Evolutionary conservation across 2,888 invertebrate species (phyloP), one percentile per base, ranked within the genome.

Genomic region (Serrognathus titanus): DNA sequence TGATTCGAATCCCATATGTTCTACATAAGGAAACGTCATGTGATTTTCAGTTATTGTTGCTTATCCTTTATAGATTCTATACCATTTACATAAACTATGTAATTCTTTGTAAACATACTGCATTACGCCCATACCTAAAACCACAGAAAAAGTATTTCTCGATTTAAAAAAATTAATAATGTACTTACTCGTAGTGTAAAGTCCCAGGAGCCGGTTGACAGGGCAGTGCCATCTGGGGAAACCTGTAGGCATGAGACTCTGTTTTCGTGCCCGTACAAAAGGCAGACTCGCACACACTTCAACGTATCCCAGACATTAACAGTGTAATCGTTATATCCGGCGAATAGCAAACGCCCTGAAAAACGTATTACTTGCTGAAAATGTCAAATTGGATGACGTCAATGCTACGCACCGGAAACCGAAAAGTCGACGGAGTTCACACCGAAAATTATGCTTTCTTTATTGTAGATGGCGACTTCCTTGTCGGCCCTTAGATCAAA

Each of bases 251-350:
- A 90, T 51, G 92, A 91, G 43, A 97, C 94, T 71, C 97, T 84
- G 80, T 97, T 97, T 80, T 97, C 97, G 80, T 97, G 97, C 1
- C 96, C 97, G 77, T 95, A 95, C 56, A 97, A 80, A 66, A 96
- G 85, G 72, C 92, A 90, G 48, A 96, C 89, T 61, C 97, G 85
- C 69, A 86, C 86, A 66, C 94, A 94, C 75, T 98, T 98, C 63
- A 99, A 82, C 38, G 96, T 94, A 80, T 99, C 99, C 99, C 99
- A 99, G 37, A 97, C 92, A 79, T 97, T 95, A 52, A 98, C 94
- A 37, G 97, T 97, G 79, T 98, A 97, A 81, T 99, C 99, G 77
- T 96, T 94, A 81, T 99, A 98, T 57, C 97, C 99, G 67, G 97
- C 97, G 81, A 99, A 98, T 68, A 99, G 81, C 63, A 99, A 82